Percentiles rank a stretch among this genome's conserved stretches.
Conservation (phyloP, 2,888 invertebrate species). For the Lacanobia oleracea region DNA sequence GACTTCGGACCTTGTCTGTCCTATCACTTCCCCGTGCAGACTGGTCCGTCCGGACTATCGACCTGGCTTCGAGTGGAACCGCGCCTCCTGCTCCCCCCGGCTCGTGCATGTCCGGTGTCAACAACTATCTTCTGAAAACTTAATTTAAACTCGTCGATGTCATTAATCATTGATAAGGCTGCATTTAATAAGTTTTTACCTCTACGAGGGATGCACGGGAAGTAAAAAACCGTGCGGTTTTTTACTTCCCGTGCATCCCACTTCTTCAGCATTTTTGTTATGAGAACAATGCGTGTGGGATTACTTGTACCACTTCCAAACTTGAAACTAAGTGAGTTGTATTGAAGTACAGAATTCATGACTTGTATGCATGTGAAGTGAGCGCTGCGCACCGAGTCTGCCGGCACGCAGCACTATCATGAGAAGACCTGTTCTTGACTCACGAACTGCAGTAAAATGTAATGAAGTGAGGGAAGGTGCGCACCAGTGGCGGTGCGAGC, state of each 20-base stretch:
- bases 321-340: background rate
- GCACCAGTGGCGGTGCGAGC: background rate
- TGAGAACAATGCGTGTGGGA: background rate
- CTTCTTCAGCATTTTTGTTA: slow-evolving; percentile 34
- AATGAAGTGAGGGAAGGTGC: slow-evolving; percentile 12
- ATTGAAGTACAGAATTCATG: slow-evolving; percentile 1
- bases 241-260: slow-evolving; percentile 26
- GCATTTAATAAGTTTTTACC: background rate
- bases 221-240: too few relatives aligned
- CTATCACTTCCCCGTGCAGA: background rate
- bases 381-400: slow-evolving; percentile 14
- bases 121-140: background rate
- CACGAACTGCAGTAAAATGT: background rate
- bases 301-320: background rate
- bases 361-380: slow-evolving; percentile 30
- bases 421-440: background rate
- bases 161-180: background rate
- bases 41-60: background rate
- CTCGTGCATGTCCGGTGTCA: background rate
- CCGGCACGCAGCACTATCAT: background rate
- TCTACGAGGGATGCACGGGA: background rate
- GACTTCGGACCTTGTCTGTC: background rate
- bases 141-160: background rate
- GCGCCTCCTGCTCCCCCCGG: background rate
- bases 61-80: background rate